Base-by-base conservation (phyloP, 2,113 vertebrate species). In the Fregata magnificens region DNA sequence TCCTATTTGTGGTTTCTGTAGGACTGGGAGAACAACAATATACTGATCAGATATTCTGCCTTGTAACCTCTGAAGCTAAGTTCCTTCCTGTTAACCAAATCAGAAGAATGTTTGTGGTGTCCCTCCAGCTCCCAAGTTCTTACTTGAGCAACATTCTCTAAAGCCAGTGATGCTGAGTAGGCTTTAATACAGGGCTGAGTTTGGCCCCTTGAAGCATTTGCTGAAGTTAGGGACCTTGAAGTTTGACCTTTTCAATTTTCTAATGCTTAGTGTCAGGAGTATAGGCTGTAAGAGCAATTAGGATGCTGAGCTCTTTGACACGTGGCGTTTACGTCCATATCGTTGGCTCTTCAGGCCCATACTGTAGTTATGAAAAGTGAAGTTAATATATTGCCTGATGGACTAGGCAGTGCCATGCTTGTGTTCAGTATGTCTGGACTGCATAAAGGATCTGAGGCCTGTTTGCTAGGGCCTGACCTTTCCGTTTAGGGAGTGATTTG, bases 1-100 rank as follows among this genome's bases (percentile, higher is more conserved):
- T 95, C 84, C 59, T 66, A 8, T 42, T 72, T 88, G 93, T 88
- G 89, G 84, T 90, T 94, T 96, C 62, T 82, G 61, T 76, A 85
- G 61, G 62, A 66, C 61, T 65, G 49, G 52, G 44, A 92, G 40
- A 86, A 38, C 16, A 85, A 44, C 15, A 74, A 65, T 34, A 72
- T 2, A 47, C 36, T 2, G 7, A 59, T 84, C 36, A 44, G 53
- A 56, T 42, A n/a, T 49, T 91, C 11, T 34, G 70, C 50, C 52
- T 76, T 4, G 1, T 50, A 90, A 83, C 36, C 81, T 93, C 90
- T 88, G 65, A 94, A 71, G 49, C 83, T 32, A 78, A 84, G 49
- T 61, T 90, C 74, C 89, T 86, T 87, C 50, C 78, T 88, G 86
- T 69, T 69, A 89, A 72, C 40, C 34, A 71, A 63, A 76, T 69